Conservation (phyloP, 2,113 vertebrate genomes). For the Thinocorus orbignyianus region DNA sequence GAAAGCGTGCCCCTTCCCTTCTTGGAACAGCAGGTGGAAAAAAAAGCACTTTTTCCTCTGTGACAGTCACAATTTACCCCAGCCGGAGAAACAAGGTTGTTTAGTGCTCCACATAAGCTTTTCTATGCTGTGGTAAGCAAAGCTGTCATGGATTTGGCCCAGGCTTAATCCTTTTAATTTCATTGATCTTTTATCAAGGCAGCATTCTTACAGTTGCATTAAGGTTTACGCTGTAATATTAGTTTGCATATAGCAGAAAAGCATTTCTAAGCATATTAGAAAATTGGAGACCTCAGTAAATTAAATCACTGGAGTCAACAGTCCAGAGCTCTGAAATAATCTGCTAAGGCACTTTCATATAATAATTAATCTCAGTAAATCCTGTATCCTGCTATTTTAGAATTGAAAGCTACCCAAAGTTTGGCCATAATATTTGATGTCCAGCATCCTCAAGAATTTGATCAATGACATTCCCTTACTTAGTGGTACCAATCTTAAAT, state of each 20-base stretch:
- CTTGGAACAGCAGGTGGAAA: background rate
- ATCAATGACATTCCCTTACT: background rate
- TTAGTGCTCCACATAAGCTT: slow-evolving; percentile 15
- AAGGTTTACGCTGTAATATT: background rate
- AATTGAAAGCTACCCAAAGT: background rate
- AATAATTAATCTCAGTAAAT: slow-evolving; percentile 63
- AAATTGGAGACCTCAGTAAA: slow-evolving; percentile 42
- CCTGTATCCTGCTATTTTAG: slow-evolving; percentile 1
- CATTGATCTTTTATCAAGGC: slow-evolving; percentile 65
- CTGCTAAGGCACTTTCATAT: slow-evolving; percentile 32
- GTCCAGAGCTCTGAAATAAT: slow-evolving; percentile 51
- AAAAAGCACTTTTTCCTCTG: background rate
- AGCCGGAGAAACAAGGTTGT: slow-evolving; percentile 28
- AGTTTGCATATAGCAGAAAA: slow-evolving; percentile 53
- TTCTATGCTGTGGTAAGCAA: slow-evolving; percentile 52
- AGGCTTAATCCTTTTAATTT: slow-evolving; percentile 65
- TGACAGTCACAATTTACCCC: background rate
- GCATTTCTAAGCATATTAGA: slow-evolving; percentile 64
- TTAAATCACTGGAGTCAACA: slow-evolving; percentile 62
- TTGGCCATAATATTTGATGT: slow-evolving; percentile 9
- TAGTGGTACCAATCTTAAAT: background rate
- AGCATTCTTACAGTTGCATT: slow-evolving; percentile 35
- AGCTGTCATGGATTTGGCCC: slow-evolving; percentile 39
- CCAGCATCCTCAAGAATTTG: background rate
- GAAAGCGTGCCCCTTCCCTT: background rate